These are phyloP conservation scores for Acipenser oxyrinchus DNA, from an alignment of 2,797 vertebrate genomes.

Conservation along the genomic window DNA sequence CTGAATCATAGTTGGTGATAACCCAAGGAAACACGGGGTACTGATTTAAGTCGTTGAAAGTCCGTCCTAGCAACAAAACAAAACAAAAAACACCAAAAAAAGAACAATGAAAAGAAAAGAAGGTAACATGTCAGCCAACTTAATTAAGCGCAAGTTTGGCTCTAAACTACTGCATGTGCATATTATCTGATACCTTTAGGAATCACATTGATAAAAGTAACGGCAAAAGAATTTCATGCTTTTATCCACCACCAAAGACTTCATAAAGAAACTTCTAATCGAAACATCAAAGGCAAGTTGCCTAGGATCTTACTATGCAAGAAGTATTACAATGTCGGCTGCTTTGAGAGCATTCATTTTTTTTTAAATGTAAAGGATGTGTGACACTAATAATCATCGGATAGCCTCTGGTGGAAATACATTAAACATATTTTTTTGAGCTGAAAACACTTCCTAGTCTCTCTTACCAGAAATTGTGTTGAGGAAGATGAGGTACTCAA, in stretches of 20 bases:
- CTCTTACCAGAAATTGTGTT: conserved; percentile 80
- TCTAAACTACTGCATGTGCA: too few relatives aligned
- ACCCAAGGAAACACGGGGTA: conserved; percentile 98
- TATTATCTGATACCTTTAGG: too few relatives aligned
- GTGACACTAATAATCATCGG: background rate
- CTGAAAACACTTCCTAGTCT: background rate
- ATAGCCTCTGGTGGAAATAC: background rate
- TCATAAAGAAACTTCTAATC: background rate
- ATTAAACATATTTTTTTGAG: background rate
- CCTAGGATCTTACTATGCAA: background rate
- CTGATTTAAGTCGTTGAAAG: conserved; percentile 92
- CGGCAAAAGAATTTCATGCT: background rate
- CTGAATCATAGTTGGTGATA: conserved; percentile 94
- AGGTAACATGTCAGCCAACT: too few relatives aligned
- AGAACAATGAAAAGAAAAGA: too few relatives aligned
- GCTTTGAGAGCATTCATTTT: too few relatives aligned
- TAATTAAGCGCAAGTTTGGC: too few relatives aligned
- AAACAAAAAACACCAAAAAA: conserved; percentile 4
- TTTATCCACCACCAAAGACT: background rate
- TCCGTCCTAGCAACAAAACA: conserved; percentile 64
- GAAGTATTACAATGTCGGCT: background rate
- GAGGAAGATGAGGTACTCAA: conserved; percentile 92
- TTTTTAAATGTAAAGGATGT: background rate
- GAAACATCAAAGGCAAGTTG: background rate
- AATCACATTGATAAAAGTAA: too few relatives aligned